Evolutionary conservation across 2,888 invertebrate species (phyloP), one percentile per base, ranked within the genome.

Genomic region (Nysson spinosus): DNA sequence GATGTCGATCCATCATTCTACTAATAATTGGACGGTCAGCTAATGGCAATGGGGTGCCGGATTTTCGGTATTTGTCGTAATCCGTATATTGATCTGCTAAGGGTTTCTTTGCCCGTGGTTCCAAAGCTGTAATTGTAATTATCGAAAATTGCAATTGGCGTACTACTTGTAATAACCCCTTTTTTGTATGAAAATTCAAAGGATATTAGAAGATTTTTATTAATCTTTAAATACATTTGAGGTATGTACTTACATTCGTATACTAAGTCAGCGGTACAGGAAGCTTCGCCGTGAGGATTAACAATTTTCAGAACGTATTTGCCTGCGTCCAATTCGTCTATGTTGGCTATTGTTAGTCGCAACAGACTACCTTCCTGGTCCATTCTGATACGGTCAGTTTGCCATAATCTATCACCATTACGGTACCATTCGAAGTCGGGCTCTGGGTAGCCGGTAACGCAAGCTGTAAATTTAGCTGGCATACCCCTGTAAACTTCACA

Each of bases 381-480:
- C 88, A 96, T 93, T 69, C 91, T 90, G 76, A 96, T 93, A 16
- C 96, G 91, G 68, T 95, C 95, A 43, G 94, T 93, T 0, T 95
- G 94, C 89, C 93, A 94, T 7, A 96, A 80, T 83, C 92, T 91
- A 79, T 93, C 91, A 70, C 93, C 93, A 87, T 95, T 93, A 78
- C 94, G 92, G 89, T 92, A 96, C 94, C 94, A 94, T 84, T 96
- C 95, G 42, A 94, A 95, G 57, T 94, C 94, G 0, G 96, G 96
- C 55, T 96, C 96, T 0, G 97, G 97, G 56, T 91, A 90, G 57
- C 97, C 97, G 40, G 94, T 93, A 42, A 94, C 93, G 85, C 96
- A 96, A 52, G 96, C 96, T n/a, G 96, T 97, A 87, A 97, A 96
- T 88, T 96, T 96, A 51, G 95, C 96, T 35, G 94, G 92, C 93